phyloP scores from a whole-genome alignment of 2,797 vertebrate genomes.

The Balearica regulorum region DNA sequence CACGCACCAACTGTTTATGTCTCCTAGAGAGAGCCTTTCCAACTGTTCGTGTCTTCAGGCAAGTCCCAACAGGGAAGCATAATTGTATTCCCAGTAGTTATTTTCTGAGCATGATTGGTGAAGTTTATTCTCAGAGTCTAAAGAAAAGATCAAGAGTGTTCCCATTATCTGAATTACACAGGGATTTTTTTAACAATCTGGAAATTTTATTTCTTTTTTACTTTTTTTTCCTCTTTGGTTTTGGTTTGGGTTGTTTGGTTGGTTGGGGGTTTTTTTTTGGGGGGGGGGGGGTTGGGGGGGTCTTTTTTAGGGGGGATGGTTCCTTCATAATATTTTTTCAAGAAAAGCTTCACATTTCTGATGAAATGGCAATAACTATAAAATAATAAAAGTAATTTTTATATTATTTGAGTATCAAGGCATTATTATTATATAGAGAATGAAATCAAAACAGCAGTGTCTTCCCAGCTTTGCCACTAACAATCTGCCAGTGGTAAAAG shows the following conservation, averaged over 20 bases:
- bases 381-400: background rate
- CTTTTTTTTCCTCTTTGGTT: background rate
- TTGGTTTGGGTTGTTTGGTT: background rate
- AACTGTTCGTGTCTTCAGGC: conserved; percentile 1
- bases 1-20: background rate
- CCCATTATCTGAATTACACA: background rate
- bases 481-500: background rate
- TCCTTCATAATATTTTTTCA: background rate
- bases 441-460: background rate
- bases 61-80: conserved; percentile 12
- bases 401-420: background rate
- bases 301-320: no score
- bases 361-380: background rate
- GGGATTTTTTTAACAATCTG: background rate
- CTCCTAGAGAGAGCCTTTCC: background rate
- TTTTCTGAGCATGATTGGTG: background rate
- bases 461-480: background rate
- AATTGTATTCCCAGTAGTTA: background rate
- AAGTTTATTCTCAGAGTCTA: conserved; percentile 1
- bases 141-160: background rate
- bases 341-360: background rate
- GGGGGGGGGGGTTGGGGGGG: no score
- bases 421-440: background rate
- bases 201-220: background rate
- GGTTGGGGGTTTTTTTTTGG: no score